phyloP scores from a whole-genome alignment of 30 jellyfish, hydroid and myxozoan species.

The Aurelia sp. region DNA sequence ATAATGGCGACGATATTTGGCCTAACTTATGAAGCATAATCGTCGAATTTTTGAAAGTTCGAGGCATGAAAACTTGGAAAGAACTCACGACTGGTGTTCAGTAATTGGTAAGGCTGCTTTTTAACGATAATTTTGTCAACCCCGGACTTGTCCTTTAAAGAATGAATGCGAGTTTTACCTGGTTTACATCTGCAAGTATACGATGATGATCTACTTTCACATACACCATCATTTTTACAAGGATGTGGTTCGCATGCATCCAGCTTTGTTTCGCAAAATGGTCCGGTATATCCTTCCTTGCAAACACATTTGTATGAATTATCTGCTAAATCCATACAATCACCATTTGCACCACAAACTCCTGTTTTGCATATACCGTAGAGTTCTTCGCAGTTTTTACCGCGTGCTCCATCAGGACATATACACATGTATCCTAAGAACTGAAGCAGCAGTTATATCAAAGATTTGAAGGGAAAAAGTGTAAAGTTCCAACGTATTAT shows the following conservation, averaged over 20 bases:
- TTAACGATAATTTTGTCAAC: too few relatives aligned
- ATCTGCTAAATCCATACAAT: slow-evolving; percentile 78
- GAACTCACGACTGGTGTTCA: too few relatives aligned
- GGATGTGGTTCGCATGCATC: slow-evolving; percentile 88
- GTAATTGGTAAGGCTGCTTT: too few relatives aligned
- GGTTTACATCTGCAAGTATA: slow-evolving; percentile 81
- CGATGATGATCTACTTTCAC: slow-evolving; percentile 58
- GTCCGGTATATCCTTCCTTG: slow-evolving; percentile 80
- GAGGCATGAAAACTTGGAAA: too few relatives aligned
- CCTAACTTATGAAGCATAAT: too few relatives aligned
- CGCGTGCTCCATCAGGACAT: slow-evolving; percentile 84
- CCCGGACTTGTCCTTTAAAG: too few relatives aligned
- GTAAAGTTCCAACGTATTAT: too few relatives aligned
- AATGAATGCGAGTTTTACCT: slow-evolving; percentile 31
- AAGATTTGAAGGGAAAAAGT: too few relatives aligned
- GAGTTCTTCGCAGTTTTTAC: slow-evolving; percentile 82
- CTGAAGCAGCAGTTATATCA: slow-evolving; percentile 28
- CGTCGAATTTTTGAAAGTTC: too few relatives aligned
- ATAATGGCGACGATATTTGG: too few relatives aligned
- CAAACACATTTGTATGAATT: slow-evolving; percentile 88
- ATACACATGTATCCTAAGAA: slow-evolving; percentile 81
- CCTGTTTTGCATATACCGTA: slow-evolving; percentile 64
- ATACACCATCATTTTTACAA: slow-evolving; percentile 76
- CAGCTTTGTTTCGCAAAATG: slow-evolving; percentile 82
- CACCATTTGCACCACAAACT: slow-evolving; percentile 79